Base-by-base conservation (phyloP, 92 coral and sea anemone species). In the Palythoa grandiflora region DNA sequence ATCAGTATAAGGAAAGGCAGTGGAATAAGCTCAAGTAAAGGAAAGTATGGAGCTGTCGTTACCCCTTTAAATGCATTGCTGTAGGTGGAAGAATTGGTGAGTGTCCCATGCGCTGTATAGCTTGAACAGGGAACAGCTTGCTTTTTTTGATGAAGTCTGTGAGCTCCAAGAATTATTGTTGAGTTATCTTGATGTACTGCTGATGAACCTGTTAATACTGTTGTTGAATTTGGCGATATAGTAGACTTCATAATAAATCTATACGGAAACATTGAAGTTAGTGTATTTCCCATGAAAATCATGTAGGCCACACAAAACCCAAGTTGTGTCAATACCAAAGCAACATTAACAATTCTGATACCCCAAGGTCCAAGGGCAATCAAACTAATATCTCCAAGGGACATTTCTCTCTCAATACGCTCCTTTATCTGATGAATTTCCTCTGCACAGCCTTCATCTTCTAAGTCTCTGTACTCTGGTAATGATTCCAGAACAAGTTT, bases 321-420 rank as follows among this genome's bases (percentile, higher is more conserved):
- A 61, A 88, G 84, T 84, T 97, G 99, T 6, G 99, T 97, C 19
- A 97, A 48, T 1, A 97, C 79, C n/a, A 97, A 91, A 3, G 99
- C 96, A 0, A 88, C 87, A 83, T 95, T 94, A 0, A 97, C 99
- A 73, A 97, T 89, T 80, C 94, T 88, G 51, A 76, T 63, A 11
- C 99, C 99, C 99, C 96, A 95, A 40, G 94, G 89, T 28, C 99
- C 99, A 80, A 95, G 72, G 21, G 96, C 94, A 36, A 97, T 93
- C 61, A 83, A 87, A 50, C 98, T 96, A 71, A 97, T 92, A 88
- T 97, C 99, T 9, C 99, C 99, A 3, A 93, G 86, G 1, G 99
- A 93, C 94, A 97, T 92, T 87, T 95, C 98, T 75, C 88, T 88
- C 54, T 95, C 98, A 19, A 95, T 89, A 9, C 83, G 78, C 77